Base-by-base conservation (phyloP, 2,888 invertebrate species). In the Hesperia comma region DNA sequence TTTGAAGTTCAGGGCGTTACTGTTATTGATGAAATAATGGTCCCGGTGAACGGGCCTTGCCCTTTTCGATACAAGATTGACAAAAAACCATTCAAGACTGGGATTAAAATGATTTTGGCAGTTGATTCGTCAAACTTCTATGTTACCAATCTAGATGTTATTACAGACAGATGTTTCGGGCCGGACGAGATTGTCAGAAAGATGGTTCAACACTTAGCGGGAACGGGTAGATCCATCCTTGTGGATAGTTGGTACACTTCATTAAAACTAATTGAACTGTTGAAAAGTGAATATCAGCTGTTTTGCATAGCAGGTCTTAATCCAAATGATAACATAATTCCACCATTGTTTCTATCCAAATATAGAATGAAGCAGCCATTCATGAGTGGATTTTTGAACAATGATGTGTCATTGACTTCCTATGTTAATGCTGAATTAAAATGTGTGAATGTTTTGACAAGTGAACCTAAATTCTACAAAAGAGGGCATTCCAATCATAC, bases 211-310 rank as follows among this genome's bases (percentile, higher is more conserved):
- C 90, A 92, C 78, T 78, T 93, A 62, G 79, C 80, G 19, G 88
- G 87, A 1, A 78, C 85, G 6, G 86, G 86, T 4, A 79, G 79
- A 70, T 85, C 83, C 3, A 77, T 93, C 14, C 73, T 91, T 4
- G 84, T 89, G 82, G 87, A 91, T 67, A 88, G 87, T 73, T 90
- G 91, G 88, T 90, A 78, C 70, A 84, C 86, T 60, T 86, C 90
- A 7, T 63, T 79, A 6, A 68, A 74, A 6, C 75, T 93, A 64
- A 84, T 89, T 26, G 72, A 83, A 43, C 73, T 68, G 32, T 78
- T 92, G 12, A 82, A 74, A 68, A 81, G 75, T 62, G 86, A 88
- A 60, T 82, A 84, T 69, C 79, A 81, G 49, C 68, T 93, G 15
- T 88, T 77, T 69, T 80, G 82, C 46, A 79, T 90, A 12, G 88